Evolutionary conservation across 2,888 invertebrate species (phyloP).

Genomic region (Stenotaenia linearis): DNA sequence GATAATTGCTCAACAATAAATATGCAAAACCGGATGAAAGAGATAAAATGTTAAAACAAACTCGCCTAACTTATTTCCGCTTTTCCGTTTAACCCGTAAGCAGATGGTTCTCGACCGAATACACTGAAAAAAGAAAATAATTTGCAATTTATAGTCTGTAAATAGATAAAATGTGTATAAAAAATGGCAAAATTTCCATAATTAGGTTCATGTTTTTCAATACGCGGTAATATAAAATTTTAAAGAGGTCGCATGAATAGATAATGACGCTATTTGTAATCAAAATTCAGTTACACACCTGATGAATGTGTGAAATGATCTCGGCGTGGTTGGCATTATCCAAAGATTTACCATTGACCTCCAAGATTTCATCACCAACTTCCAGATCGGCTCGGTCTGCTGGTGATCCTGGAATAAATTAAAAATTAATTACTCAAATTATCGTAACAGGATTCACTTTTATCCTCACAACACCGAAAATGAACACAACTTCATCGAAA

Average conservation of each 20-base stretch:
- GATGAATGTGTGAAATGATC: conserved; percentile 89
- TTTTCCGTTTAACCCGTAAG: conserved; percentile 81
- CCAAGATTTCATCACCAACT: conserved; percentile 94
- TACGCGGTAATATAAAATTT: not conserved
- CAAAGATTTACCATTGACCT: conserved; percentile 88
- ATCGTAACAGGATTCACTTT: too few species aligned
- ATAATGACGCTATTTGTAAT: not conserved
- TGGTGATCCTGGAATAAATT: conserved; percentile 63
- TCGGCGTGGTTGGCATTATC: conserved; percentile 88
- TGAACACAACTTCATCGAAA: too few species aligned
- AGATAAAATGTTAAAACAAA: conserved; percentile 40
- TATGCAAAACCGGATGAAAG: not conserved
- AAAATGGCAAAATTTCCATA: not conserved
- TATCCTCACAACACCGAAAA: too few species aligned
- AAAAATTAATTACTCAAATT: not conserved
- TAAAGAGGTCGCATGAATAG: not conserved
- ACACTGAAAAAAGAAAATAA: conserved; percentile 64
- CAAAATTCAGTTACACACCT: conserved; percentile 53
- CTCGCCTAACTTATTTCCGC: conserved; percentile 82
- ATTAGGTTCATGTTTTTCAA: not conserved
- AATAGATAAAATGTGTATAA: not conserved
- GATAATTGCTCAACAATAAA: conserved; percentile 28
- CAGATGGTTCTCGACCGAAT: conserved; percentile 93
- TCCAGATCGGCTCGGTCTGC: conserved; percentile 87
- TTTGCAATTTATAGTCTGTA: not conserved